These are phyloP conservation scores for Leptopterna dolabrata DNA, from an alignment of 2,888 invertebrate species.

Conservation along the genomic window DNA sequence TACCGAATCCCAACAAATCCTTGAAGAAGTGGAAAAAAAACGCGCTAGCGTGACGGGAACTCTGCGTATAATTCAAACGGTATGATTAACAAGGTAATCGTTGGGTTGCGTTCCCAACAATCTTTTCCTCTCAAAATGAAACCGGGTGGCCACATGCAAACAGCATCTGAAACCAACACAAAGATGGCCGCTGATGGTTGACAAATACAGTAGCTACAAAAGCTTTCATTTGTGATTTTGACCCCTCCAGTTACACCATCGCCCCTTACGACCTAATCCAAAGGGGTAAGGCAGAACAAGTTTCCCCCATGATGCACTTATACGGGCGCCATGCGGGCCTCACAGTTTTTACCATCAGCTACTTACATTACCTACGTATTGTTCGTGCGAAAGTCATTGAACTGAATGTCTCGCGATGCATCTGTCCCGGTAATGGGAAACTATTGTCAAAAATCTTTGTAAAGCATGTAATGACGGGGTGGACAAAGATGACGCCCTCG, in stretches of 20 bases:
- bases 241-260: not conserved
- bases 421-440: slow-evolving; percentile 32
- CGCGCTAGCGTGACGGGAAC: not conserved
- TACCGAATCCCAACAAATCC: not conserved
- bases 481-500: not conserved
- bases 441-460: slow-evolving; percentile 9
- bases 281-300: slow-evolving; percentile 31
- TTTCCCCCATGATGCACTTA: slow-evolving; percentile 20
- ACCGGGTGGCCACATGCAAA: not conserved
- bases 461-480: not conserved
- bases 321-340: slow-evolving; percentile 41
- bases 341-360: not conserved
- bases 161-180: not conserved
- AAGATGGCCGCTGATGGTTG: slow-evolving; percentile 10
- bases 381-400: slow-evolving; percentile 18
- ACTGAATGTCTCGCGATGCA: not conserved
- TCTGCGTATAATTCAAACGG: slow-evolving; percentile 25
- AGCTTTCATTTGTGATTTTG: not conserved
- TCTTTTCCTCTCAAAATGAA: not conserved
- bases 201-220: not conserved
- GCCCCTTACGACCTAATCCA: not conserved
- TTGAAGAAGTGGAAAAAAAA: not conserved
- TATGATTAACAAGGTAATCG: slow-evolving; percentile 41
- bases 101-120: slow-evolving; percentile 19
- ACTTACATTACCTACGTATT: slow-evolving; percentile 18